phyloP scores from a whole-genome alignment of 2,888 invertebrate species.

The Dendrolimus pini region DNA sequence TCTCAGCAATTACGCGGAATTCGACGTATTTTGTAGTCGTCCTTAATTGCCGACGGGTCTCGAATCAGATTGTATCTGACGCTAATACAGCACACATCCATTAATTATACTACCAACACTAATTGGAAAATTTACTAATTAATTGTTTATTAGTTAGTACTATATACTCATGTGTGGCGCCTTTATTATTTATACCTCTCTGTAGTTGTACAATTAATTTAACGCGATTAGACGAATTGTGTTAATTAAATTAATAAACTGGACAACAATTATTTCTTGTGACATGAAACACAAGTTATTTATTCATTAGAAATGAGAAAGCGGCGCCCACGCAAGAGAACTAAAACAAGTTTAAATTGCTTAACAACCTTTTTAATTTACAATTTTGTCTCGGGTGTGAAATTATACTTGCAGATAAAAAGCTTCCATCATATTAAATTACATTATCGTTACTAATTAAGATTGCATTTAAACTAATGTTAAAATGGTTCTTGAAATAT shows the following conservation, averaged over 20 bases:
- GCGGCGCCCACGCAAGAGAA: conserved; percentile 11
- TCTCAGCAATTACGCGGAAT: conserved; percentile 74
- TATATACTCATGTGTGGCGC: background rate
- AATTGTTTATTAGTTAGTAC: conserved; percentile 22
- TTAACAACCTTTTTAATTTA: conserved; percentile 12
- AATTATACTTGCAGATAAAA: conserved; percentile 10
- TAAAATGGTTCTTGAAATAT: background rate
- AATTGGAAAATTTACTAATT: conserved; percentile 72
- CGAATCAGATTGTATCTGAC: conserved; percentile 66
- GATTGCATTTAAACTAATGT: background rate
- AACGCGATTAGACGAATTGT: conserved; percentile 7
- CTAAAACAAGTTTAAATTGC: conserved; percentile 14
- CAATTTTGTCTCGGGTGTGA: conserved; percentile 2
- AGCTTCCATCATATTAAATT: background rate
- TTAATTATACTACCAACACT: conserved; percentile 63
- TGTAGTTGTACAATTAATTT: background rate
- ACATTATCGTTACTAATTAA: background rate
- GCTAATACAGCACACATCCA: conserved; percentile 65
- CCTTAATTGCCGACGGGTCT: conserved; percentile 64
- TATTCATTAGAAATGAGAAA: conserved; percentile 13
- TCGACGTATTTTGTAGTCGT: conserved; percentile 71
- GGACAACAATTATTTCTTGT: conserved; percentile 1
- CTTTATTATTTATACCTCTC: background rate
- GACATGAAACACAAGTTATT: background rate
- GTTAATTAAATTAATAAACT: conserved; percentile 6